phyloP scores from a whole-genome alignment of 2,797 vertebrate genomes.

The Cryptoblepharus egeriae region DNA sequence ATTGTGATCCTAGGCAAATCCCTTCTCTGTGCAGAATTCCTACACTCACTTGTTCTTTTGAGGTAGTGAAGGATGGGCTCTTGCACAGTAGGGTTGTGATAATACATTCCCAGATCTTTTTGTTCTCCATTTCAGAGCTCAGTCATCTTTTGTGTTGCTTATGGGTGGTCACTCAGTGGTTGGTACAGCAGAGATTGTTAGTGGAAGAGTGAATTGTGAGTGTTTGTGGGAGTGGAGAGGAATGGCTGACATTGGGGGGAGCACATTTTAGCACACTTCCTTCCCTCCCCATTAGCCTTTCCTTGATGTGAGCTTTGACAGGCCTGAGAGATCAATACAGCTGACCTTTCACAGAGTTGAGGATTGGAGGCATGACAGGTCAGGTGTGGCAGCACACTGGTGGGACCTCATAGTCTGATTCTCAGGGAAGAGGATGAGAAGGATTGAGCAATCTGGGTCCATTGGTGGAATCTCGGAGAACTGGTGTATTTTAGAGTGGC shows the following conservation, averaged over 20 bases:
- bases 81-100: neutral
- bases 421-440: neutral
- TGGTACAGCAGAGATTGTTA: neutral
- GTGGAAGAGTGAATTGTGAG: neutral
- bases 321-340: conserved; percentile 26
- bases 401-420: neutral
- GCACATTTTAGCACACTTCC: neutral
- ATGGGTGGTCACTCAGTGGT: neutral
- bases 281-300: conserved; percentile 27
- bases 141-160: neutral
- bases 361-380: conserved; percentile 18
- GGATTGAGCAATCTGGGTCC: neutral
- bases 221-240: neutral
- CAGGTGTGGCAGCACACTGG: conserved; percentile 15
- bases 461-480: neutral
- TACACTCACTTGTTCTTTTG: neutral
- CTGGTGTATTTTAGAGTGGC: neutral
- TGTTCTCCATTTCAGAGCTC: neutral
- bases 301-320: conserved; percentile 28
- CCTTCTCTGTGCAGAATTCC: neutral
- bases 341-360: conserved; percentile 33
- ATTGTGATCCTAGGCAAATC: neutral
- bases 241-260: neutral
- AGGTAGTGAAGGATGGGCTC: neutral
- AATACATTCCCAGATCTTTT: neutral